Conservation (phyloP, 2,113 vertebrate species). For the Perca fluviatilis region DNA sequence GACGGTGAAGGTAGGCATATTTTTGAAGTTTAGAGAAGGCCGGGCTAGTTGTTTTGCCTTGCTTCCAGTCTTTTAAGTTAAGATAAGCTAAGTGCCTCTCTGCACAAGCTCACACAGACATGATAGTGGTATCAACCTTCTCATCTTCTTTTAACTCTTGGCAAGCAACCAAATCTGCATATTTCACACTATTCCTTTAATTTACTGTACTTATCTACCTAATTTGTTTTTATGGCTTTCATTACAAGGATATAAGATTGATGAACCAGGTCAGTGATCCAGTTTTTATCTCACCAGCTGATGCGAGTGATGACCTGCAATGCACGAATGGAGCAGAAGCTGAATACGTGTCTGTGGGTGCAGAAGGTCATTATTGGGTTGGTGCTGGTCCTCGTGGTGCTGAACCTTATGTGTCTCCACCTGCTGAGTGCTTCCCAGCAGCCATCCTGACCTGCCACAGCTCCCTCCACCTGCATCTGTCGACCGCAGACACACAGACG, state of each 20-base stretch:
- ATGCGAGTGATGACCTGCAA: slow-evolving; percentile 87
- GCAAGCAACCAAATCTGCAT: not conserved
- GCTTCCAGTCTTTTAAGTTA: not conserved
- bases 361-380: slow-evolving; percentile 90
- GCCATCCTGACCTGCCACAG: slow-evolving; percentile 57
- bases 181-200: not conserved
- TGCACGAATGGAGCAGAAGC: slow-evolving; percentile 90
- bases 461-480: slow-evolving; percentile 17
- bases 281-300: slow-evolving; percentile 83
- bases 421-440: slow-evolving; percentile 59
- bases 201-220: not conserved
- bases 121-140: not conserved
- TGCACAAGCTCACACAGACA: not conserved
- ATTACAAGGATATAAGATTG: not conserved
- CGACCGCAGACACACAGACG: slow-evolving; percentile 15
- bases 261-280: slow-evolving; percentile 20
- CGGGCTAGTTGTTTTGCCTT: not conserved
- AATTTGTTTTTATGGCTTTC: not conserved
- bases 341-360: slow-evolving; percentile 91
- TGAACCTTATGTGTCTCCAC: slow-evolving; percentile 87
- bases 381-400: slow-evolving; percentile 85
- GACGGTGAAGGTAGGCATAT: no score
- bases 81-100: not conserved
- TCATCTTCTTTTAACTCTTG: not conserved
- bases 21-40: not conserved